Evolutionary conservation across 2,888 invertebrate genomes (phyloP), one percentile per base, ranked within the genome.

Genomic region (Scaptomyza flava): DNA sequence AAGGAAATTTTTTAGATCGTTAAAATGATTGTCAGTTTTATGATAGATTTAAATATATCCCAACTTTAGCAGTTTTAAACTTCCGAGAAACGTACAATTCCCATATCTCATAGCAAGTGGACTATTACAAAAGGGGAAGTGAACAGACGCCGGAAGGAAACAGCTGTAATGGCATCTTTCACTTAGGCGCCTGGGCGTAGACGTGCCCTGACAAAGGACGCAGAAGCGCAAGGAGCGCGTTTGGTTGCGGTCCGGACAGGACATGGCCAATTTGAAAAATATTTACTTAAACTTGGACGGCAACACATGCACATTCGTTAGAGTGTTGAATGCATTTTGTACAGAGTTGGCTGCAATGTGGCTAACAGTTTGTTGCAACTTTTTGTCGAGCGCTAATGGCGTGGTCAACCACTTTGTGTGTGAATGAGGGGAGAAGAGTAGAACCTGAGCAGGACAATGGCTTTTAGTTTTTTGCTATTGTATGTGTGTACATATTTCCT

Each of bases 211-310:
- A 63, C 58, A 52, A 51, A 65, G 59, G 56, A 65, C 12, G 33
- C 8, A 41, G 41, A 17, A 23, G 41, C 84, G 89, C 87, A 69
- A 56, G 64, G 45, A 56, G 20, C 42, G 57, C 14, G 38, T 43
- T 50, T 58, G 30, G 36, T 9, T 78, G 57, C 27, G 70, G 64
- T 62, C 65, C 62, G 67, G 52, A 42, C 76, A 87, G 82, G 87
- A 89, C 88, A 89, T 81, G 84, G 88, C 83, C 84, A 85, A 85
- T 85, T 89, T 79, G 53, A 88, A 89, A 89, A 85, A 89, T 85
- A 89, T 89, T 85, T 85, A 82, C 84, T 89, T 82, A 73, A 86
- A 82, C 68, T 88, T 89, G 72, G 73, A 58, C 57, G 42, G 23
- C 58, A 59, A 52, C 56, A 48, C 31, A 51, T n/a, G 33, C 47